Evolutionary conservation across 2,888 invertebrate genomes (phyloP).

Genomic region (Subacronicta megacephala): DNA sequence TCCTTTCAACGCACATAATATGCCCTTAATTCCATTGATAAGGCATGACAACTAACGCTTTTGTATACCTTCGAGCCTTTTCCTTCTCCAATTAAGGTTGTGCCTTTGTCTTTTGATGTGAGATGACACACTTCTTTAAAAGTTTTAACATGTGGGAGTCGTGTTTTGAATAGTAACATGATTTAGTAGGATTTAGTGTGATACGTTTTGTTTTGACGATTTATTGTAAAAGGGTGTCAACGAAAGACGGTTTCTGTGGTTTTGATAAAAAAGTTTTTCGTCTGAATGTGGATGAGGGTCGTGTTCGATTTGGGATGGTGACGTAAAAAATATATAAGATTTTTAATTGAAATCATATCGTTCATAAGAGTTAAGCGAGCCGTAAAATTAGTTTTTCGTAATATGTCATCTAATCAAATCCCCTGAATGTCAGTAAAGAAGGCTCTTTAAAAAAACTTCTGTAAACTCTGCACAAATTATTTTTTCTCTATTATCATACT

Average conservation of each 20-base stretch:
- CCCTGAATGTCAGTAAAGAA: background rate
- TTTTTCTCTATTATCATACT: too few relatives aligned
- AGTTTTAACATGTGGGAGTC: slow-evolving; percentile 68
- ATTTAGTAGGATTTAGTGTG: slow-evolving; percentile 75
- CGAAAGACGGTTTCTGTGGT: slow-evolving; percentile 55
- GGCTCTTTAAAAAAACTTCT: background rate
- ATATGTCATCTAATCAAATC: background rate
- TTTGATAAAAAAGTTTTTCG: slow-evolving; percentile 61
- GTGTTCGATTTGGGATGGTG: background rate
- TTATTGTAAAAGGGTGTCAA: slow-evolving; percentile 79
- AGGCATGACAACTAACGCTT: slow-evolving; percentile 86
- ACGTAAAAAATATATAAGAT: slow-evolving; percentile 18
- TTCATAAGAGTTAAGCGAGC: slow-evolving; percentile 12
- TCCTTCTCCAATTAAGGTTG: slow-evolving; percentile 83
- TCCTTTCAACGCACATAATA: slow-evolving; percentile 87
- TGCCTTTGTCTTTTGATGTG: slow-evolving; percentile 81
- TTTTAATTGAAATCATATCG: slow-evolving; percentile 36
- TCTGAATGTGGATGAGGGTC: slow-evolving; percentile 45
- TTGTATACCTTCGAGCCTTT: slow-evolving; percentile 78
- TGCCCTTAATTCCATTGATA: slow-evolving; percentile 88
- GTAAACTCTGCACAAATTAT: background rate
- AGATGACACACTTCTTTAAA: slow-evolving; percentile 82
- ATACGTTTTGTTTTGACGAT: slow-evolving; percentile 79
- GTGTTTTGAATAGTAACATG: slow-evolving; percentile 85
- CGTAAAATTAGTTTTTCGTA: slow-evolving; percentile 37